These are phyloP conservation scores for Thamnophis elegans DNA, from an alignment of 2,797 vertebrate species.

Conservation along the genomic window DNA sequence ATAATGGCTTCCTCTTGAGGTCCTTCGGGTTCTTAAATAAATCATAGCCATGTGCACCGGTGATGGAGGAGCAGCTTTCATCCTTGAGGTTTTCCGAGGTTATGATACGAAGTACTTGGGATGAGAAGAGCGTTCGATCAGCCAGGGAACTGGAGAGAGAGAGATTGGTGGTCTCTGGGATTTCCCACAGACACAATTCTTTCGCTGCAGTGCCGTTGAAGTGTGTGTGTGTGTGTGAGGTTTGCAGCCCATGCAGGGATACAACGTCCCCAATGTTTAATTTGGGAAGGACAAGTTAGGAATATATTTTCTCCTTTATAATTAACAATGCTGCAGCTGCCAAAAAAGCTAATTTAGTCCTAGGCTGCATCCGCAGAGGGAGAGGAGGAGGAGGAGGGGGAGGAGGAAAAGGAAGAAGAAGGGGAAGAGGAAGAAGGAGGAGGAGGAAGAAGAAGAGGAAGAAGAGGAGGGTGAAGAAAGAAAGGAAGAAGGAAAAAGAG, in stretches of 20 bases:
- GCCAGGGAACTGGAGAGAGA: neutral
- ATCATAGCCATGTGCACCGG: neutral
- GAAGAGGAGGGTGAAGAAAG: too few species aligned
- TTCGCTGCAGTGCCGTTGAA: too few species aligned
- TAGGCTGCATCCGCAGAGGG: neutral
- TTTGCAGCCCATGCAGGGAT: neutral
- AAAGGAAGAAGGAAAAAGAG: too few species aligned
- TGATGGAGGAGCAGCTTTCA: neutral
- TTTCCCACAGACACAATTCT: neutral
- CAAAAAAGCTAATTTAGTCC: neutral
- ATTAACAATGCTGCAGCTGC: neutral
- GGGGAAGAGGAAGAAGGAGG: too few species aligned
- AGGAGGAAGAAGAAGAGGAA: too few species aligned
- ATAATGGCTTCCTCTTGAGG: neutral
- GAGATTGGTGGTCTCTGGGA: neutral
- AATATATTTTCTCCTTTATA: neutral
- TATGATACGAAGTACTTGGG: neutral
- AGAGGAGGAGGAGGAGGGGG: too few species aligned
- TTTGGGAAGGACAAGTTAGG: neutral
- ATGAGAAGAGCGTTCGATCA: conserved; percentile 22
- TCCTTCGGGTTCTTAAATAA: neutral
- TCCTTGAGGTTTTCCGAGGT: neutral
- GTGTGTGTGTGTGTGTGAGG: neutral
- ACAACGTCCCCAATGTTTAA: too few species aligned
- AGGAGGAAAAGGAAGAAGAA: too few species aligned